A percentile compares a stretch with the other conserved stretches of the same genome.
phyloP scores from a whole-genome alignment of 2,888 invertebrate species.

The Buathra laborator region DNA sequence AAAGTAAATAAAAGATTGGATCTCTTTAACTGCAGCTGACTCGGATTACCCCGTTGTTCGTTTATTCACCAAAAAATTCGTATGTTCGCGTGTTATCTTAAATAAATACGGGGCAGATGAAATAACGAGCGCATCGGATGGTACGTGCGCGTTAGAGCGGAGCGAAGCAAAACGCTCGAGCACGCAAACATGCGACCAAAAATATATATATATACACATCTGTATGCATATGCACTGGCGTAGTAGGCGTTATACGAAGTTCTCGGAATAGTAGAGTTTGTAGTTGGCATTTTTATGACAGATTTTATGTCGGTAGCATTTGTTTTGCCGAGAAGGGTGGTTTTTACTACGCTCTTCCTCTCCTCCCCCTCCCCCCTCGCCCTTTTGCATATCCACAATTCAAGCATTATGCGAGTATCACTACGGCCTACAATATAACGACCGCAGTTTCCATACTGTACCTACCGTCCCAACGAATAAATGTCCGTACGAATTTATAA shows the following conservation, averaged over 20 bases:
- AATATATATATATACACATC: slow-evolving; percentile 43
- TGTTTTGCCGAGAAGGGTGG: slow-evolving; percentile 68
- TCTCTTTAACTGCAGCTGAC: neutral
- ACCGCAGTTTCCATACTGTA: neutral
- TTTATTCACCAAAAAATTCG: neutral
- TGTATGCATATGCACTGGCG: neutral
- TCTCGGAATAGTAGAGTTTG: slow-evolving; percentile 27
- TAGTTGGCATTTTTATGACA: slow-evolving; percentile 68
- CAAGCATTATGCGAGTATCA: slow-evolving; percentile 74
- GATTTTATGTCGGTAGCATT: slow-evolving; percentile 74
- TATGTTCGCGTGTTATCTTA: slow-evolving; percentile 17
- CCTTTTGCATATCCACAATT: slow-evolving; percentile 76
- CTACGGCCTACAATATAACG: slow-evolving; percentile 16
- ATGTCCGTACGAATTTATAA: neutral
- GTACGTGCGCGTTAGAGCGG: neutral
- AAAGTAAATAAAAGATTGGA: neutral
- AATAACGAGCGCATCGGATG: slow-evolving; percentile 23
- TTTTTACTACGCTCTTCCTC: slow-evolving; percentile 73
- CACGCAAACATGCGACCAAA: slow-evolving; percentile 36
- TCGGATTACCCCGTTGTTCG: neutral
- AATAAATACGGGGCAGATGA: slow-evolving; percentile 24
- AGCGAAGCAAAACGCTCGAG: slow-evolving; percentile 26
- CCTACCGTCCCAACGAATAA: neutral
- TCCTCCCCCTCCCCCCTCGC: neutral
- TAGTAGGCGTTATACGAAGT: neutral